A percentile compares a stretch with the other conserved stretches of the same genome.
Evolutionary conservation across 2,113 vertebrate species (phyloP).

Genomic region (Tauraco erythrolophus): DNA sequence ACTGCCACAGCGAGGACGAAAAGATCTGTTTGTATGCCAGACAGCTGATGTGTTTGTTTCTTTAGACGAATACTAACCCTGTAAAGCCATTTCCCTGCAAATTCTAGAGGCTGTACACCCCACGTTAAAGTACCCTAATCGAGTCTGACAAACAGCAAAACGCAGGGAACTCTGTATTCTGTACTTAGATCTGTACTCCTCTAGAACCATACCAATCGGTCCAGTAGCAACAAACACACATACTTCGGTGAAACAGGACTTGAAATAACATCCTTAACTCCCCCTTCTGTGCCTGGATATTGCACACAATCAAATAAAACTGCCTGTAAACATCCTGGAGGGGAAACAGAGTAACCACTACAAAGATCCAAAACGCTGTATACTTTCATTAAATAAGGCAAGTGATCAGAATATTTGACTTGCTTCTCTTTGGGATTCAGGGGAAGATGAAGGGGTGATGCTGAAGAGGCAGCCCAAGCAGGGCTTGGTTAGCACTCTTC

Average conservation of each 20-base stretch:
- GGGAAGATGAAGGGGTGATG: not conserved
- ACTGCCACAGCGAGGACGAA: not conserved
- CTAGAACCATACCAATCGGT: not conserved
- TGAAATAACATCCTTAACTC: not conserved
- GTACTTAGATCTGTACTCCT: not conserved
- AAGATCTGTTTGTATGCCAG: fast-evolving
- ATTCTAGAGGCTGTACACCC: not conserved
- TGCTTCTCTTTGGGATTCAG: not conserved
- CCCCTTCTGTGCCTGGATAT: not conserved
- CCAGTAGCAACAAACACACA: not conserved
- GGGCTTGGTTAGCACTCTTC: not conserved
- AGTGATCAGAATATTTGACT: not conserved
- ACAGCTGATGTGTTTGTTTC: fast-evolving
- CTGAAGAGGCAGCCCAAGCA: not conserved
- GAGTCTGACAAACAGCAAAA: not conserved
- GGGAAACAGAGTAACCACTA: not conserved
- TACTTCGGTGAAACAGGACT: not conserved
- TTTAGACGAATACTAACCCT: not conserved
- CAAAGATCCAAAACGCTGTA: not conserved
- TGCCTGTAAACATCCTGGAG: not conserved
- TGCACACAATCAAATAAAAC: not conserved
- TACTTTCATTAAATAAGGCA: not conserved
- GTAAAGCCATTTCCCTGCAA: not conserved
- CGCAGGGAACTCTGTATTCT: not conserved
- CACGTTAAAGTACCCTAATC: not conserved